A percentile compares a stretch with the other conserved stretches of the same genome.
Conservation (phyloP, 2,888 invertebrate species). For the Heliconius sara region DNA sequence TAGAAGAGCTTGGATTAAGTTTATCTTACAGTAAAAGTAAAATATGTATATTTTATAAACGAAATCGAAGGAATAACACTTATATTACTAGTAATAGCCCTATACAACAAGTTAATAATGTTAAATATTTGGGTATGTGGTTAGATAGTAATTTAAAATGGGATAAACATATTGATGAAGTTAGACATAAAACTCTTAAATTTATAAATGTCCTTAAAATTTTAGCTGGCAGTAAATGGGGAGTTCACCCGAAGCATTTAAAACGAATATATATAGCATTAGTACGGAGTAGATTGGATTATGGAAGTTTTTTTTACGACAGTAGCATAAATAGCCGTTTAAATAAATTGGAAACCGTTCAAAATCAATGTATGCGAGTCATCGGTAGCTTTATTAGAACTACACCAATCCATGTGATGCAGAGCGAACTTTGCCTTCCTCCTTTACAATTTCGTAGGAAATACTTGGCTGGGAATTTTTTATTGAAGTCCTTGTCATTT, state of each 20-base stretch:
- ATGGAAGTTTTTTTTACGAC: background rate
- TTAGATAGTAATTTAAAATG: constrained; percentile 25
- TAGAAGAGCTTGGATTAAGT: no score
- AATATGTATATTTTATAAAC: no score
- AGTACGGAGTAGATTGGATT: background rate
- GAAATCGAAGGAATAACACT: no score
- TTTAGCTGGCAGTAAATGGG: background rate
- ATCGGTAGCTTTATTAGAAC: background rate
- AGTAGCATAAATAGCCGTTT: background rate
- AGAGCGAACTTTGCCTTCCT: background rate
- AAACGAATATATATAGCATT: constrained; percentile 4
- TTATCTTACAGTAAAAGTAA: no score
- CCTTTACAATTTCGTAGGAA: no score
- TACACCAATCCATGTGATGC: background rate
- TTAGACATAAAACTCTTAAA: background rate
- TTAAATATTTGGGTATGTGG: background rate
- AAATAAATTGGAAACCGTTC: background rate
- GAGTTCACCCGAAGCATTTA: background rate
- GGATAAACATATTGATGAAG: background rate
- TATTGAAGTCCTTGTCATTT: background rate
- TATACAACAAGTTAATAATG: no score
- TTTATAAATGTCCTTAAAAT: background rate
- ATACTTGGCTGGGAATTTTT: background rate
- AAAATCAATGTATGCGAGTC: background rate
- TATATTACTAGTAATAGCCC: no score